Evolutionary conservation across 1,140 invertebrate species (phyloP).

Genomic region (Leptopilina clavipes): DNA sequence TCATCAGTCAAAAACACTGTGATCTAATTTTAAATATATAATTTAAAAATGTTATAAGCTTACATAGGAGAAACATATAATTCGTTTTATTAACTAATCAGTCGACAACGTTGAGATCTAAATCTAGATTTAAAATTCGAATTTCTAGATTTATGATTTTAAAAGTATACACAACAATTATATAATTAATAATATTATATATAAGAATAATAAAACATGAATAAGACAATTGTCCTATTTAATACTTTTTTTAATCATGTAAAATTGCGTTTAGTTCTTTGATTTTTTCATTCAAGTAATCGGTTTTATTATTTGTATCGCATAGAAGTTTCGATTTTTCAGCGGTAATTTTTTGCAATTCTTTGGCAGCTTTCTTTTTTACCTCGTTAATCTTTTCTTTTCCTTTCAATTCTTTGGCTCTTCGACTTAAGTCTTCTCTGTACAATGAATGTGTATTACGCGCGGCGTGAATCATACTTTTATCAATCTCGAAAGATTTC

Average conservation of each 20-base stretch:
- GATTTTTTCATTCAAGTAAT: too few species aligned
- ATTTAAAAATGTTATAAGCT: too few species aligned
- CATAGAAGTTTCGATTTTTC: too few species aligned
- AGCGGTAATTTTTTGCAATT: too few species aligned
- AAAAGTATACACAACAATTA: background rate
- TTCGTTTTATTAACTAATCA: background rate
- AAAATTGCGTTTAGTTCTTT: too few species aligned
- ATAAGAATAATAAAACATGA: background rate
- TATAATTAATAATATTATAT: background rate
- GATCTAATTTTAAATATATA: too few species aligned
- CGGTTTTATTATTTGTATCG: too few species aligned
- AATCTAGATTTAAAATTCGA: background rate
- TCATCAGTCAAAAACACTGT: too few species aligned
- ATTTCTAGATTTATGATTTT: background rate
- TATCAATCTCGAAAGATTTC: conserved; percentile 16
- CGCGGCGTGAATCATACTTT: conserved; percentile 29
- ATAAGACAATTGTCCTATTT: too few species aligned
- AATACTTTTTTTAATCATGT: too few species aligned
- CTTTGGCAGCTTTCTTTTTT: too few species aligned
- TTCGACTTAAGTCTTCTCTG: conserved; percentile 3
- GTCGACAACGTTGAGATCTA: background rate
- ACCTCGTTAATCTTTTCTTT: background rate
- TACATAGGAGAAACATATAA: background rate
- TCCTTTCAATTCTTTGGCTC: background rate
- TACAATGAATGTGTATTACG: conserved; percentile 38